These are phyloP conservation scores for Eristalis tenax DNA, from an alignment of 2,888 invertebrate genomes.

Conservation along the genomic window DNA sequence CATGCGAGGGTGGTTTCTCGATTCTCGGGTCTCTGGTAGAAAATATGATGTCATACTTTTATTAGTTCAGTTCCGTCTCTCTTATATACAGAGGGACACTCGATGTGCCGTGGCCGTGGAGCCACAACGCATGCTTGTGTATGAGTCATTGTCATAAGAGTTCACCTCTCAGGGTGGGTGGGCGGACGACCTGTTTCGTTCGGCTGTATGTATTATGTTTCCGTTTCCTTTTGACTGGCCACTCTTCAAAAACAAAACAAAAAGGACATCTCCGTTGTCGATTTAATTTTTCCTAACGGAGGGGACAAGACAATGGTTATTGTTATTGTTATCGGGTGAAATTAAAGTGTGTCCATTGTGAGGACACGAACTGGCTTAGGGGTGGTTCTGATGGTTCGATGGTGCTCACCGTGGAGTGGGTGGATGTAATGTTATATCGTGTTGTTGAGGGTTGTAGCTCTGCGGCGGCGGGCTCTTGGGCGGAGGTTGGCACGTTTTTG, in stretches of 20 bases:
- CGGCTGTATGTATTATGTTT: conserved; percentile 56
- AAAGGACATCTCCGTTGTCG: conserved; percentile 56
- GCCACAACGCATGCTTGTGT: conserved; percentile 68
- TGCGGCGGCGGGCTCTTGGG: too few relatives aligned
- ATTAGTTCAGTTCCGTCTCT: conserved; percentile 57
- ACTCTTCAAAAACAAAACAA: conserved; percentile 53
- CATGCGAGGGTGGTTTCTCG: conserved; percentile 46
- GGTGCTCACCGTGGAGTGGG: conserved; percentile 32
- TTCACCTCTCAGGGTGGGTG: background rate
- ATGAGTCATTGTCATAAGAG: conserved; percentile 71
- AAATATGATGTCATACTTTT: conserved; percentile 72
- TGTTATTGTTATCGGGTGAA: conserved; percentile 64
- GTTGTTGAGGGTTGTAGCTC: conserved; percentile 42
- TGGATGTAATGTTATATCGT: conserved; percentile 38
- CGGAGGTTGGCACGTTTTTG: conserved; percentile 21
- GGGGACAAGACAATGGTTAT: conserved; percentile 62
- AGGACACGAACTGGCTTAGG: conserved; percentile 24
- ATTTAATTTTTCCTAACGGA: conserved; percentile 43
- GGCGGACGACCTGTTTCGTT: conserved; percentile 38
- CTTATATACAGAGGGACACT: conserved; percentile 7
- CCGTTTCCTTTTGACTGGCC: conserved; percentile 62
- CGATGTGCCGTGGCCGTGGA: background rate
- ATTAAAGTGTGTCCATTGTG: conserved; percentile 47
- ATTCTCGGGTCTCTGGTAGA: conserved; percentile 2
- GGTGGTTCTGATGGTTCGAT: conserved; percentile 33